phyloP scores from a whole-genome alignment of 1,140 invertebrate species.

The Sycophila sp. region DNA sequence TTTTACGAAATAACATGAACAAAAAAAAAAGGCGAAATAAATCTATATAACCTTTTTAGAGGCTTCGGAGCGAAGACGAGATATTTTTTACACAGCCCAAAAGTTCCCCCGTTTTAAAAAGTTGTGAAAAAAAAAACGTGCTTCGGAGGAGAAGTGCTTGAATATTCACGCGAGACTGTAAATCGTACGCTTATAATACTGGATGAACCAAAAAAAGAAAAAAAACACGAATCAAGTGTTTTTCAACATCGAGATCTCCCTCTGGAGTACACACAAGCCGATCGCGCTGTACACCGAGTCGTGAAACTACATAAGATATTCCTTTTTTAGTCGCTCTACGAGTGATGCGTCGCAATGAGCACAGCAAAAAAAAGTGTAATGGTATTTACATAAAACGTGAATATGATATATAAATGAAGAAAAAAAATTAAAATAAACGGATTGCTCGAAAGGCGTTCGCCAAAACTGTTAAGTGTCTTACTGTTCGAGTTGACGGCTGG shows the following conservation, averaged over 20 bases:
- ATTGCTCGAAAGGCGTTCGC: conserved; percentile 46
- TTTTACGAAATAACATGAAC: background rate
- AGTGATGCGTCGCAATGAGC: background rate
- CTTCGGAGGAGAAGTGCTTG: background rate
- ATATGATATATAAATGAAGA: background rate
- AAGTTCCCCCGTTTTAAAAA: background rate
- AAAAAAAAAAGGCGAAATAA: conserved; percentile 9
- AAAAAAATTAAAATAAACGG: conserved; percentile 39
- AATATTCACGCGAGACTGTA: no score
- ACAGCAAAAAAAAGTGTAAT: conserved; percentile 13
- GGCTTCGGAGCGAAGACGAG: conserved; percentile 1
- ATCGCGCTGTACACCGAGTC: no score
- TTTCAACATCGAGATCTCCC: background rate
- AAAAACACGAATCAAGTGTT: background rate
- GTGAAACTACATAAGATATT: background rate
- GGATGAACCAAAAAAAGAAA: no score
- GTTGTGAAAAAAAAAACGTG: no score
- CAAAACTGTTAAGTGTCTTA: conserved; percentile 66
- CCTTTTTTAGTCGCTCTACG: background rate
- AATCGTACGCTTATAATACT: no score
- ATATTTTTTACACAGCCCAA: conserved; percentile 29
- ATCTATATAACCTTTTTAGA: conserved; percentile 18
- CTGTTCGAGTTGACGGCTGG: conserved; percentile 61
- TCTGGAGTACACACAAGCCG: background rate
- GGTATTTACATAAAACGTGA: conserved; percentile 1